These are phyloP conservation scores for Gobionotothen gibberifrons DNA, from an alignment of 2,797 vertebrate species.

Conservation along the genomic window DNA sequence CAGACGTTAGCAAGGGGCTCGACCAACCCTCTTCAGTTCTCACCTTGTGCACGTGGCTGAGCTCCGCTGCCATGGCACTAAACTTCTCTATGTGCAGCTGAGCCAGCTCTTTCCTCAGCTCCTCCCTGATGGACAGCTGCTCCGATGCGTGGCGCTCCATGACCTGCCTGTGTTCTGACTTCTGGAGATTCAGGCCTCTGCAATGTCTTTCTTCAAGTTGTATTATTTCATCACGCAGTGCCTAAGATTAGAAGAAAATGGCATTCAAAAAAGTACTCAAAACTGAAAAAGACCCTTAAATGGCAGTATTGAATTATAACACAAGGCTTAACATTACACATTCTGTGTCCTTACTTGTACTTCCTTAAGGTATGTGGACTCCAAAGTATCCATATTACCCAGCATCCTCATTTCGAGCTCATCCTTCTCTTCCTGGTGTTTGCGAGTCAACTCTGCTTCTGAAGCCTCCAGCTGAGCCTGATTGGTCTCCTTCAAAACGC, in stretches of 20 bases:
- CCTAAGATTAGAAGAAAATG: slow-evolving; percentile 48
- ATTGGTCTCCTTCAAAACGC: slow-evolving; percentile 75
- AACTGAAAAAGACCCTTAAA: not conserved
- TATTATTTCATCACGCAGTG: slow-evolving; percentile 83
- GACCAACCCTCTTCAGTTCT: not conserved
- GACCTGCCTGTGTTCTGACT: slow-evolving; percentile 62
- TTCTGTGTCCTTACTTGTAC: slow-evolving; percentile 80
- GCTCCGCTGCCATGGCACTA: slow-evolving; percentile 83
- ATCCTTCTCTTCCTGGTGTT: slow-evolving; percentile 84
- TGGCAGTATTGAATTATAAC: not conserved
- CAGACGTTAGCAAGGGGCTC: not conserved
- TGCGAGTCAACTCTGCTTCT: slow-evolving; percentile 78
- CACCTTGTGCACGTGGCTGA: slow-evolving; percentile 87
- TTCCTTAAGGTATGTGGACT: slow-evolving; percentile 89
- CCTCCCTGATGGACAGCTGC: slow-evolving; percentile 76
- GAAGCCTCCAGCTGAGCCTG: slow-evolving; percentile 79
- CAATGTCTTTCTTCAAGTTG: slow-evolving; percentile 65
- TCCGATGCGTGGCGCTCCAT: slow-evolving; percentile 77
- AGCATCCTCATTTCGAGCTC: slow-evolving; percentile 88
- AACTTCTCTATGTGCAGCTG: slow-evolving; percentile 84
- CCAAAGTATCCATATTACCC: slow-evolving; percentile 89
- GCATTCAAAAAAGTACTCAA: not conserved
- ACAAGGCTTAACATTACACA: too few species aligned
- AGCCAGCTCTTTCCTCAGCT: slow-evolving; percentile 80
- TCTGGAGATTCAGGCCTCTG: slow-evolving; percentile 68